A percentile compares a stretch with the other conserved stretches of the same genome.
These are phyloP conservation scores for Drosophila infuscata DNA, from an alignment of 2,888 invertebrate species.

Conservation along the genomic window DNA sequence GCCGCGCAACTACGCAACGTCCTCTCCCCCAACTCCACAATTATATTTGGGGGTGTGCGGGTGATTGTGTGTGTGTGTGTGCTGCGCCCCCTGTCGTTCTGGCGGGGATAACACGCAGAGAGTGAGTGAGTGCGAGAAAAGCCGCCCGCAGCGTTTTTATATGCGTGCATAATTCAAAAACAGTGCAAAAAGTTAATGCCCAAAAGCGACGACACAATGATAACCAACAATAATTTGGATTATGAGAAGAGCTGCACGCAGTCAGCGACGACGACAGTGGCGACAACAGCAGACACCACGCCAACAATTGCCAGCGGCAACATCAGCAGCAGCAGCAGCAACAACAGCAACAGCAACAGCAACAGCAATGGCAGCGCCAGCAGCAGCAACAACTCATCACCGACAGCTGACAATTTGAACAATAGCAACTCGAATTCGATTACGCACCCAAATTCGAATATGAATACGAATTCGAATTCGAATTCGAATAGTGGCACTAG, in stretches of 20 bases:
- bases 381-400: conserved; percentile 71
- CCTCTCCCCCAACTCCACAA: background rate
- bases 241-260: conserved; percentile 77
- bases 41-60: conserved; percentile 4
- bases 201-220: conserved; percentile 77
- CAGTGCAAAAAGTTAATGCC: conserved; percentile 80
- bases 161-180: conserved; percentile 79
- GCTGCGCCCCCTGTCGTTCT: conserved; percentile 35
- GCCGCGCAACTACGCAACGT: conserved; percentile 28
- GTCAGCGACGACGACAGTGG: conserved; percentile 40
- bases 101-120: conserved; percentile 63
- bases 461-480: conserved; percentile 54
- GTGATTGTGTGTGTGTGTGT: conserved; percentile 1
- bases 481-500: conserved; percentile 48
- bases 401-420: conserved; percentile 68
- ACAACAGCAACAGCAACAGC: conserved; percentile 27
- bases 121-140: conserved; percentile 64
- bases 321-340: conserved; percentile 23
- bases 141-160: conserved; percentile 80
- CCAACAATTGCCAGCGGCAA: conserved; percentile 25
- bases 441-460: conserved; percentile 57
- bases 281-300: conserved; percentile 31
- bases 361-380: conserved; percentile 54
- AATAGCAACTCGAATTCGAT: conserved; percentile 63
- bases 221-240: conserved; percentile 84